A percentile compares a stretch with the other conserved stretches of the same genome.
phyloP scores from a whole-genome alignment of 2,888 invertebrate species.

The Ligdia adustata region DNA sequence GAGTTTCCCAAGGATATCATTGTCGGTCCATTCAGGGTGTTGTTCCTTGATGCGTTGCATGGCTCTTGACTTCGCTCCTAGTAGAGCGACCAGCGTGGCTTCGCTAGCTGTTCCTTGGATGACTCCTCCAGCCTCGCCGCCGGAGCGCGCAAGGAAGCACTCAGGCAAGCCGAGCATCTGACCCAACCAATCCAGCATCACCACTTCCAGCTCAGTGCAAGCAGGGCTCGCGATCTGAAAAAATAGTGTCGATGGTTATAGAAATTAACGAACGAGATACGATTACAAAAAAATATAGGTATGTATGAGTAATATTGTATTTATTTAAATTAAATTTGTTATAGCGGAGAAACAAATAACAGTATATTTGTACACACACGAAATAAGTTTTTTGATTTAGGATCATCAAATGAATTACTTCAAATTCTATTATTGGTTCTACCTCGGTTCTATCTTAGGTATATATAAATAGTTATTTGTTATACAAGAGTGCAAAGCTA shows the following conservation, averaged over 20 bases:
- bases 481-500: no score
- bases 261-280: no score
- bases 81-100: slow-evolving; percentile 94
- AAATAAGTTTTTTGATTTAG: no score
- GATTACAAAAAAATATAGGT: no score
- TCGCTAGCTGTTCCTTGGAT: slow-evolving; percentile 98
- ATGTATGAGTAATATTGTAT: no score
- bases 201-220: slow-evolving; percentile 97
- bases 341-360: no score
- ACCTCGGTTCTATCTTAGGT: no score
- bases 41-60: slow-evolving; percentile 87
- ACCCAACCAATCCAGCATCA: slow-evolving; percentile 98
- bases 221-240: slow-evolving; percentile 95
- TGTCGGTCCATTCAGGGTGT: slow-evolving; percentile 90
- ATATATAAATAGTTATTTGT: no score
- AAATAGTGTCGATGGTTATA: slow-evolving; percentile 1
- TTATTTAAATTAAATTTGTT: no score
- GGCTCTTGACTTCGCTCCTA: slow-evolving; percentile 93
- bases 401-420: no score
- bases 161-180: slow-evolving; percentile 95
- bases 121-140: slow-evolving; percentile 94
- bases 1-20: slow-evolving; percentile 89
- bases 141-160: slow-evolving; percentile 92
- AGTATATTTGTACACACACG: no score
- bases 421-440: no score